phyloP scores from a whole-genome alignment of 1,140 invertebrate genomes.

The Lordiphosa clarofinis region DNA sequence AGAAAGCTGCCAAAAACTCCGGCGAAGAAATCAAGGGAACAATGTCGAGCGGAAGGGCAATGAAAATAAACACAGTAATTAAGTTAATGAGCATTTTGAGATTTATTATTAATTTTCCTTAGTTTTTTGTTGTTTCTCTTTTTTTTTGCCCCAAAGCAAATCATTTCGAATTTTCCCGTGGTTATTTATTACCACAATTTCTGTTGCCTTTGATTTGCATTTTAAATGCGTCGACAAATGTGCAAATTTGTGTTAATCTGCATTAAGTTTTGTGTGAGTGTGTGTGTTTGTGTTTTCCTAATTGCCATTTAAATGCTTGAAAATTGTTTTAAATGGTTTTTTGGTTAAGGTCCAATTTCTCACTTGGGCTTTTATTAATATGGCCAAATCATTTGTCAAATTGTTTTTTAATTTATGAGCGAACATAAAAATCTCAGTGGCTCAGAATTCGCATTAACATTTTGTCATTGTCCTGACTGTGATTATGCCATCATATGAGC shows the following conservation, averaged over 20 bases:
- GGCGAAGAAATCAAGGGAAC: conserved; percentile 23
- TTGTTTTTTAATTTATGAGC: conserved; percentile 63
- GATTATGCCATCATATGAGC: conserved; percentile 52
- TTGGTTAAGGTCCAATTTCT: conserved; percentile 9
- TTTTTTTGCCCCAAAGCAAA: conserved; percentile 38
- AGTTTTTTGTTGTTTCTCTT: no score
- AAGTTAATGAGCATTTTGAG: conserved; percentile 79
- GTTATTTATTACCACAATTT: conserved; percentile 46
- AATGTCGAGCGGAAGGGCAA: conserved; percentile 66
- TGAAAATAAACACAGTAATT: conserved; percentile 79
- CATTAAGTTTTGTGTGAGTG: conserved; percentile 32
- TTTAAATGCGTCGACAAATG: conserved; percentile 41
- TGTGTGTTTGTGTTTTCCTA: conserved; percentile 28
- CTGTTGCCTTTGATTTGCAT: conserved; percentile 52
- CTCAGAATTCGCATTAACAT: conserved; percentile 37
- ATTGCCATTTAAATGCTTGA: conserved; percentile 61
- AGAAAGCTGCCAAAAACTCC: conserved; percentile 19
- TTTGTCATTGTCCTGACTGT: conserved; percentile 55
- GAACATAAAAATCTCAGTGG: conserved; percentile 43
- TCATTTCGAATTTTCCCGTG: conserved; percentile 53
- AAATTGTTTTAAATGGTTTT: conserved; percentile 54
- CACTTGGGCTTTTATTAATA: neutral
- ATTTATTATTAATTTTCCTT: conserved; percentile 77
- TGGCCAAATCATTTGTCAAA: conserved; percentile 26
- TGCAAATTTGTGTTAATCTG: conserved; percentile 56